Conservation (phyloP, 2,797 vertebrate species). For the Taenioides sp. region DNA sequence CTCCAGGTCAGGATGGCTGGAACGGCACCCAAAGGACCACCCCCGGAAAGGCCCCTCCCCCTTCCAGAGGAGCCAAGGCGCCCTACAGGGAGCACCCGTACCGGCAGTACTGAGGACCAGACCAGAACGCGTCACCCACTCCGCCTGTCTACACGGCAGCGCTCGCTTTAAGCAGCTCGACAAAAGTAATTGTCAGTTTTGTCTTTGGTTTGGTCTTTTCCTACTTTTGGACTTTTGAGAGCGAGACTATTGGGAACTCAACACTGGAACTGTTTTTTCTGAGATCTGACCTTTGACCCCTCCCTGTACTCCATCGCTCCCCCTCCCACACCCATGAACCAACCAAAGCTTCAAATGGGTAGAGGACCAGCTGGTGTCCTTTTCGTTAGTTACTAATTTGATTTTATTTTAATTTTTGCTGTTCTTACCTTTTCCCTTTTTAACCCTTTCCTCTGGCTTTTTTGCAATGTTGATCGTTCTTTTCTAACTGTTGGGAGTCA, state of each 20-base stretch:
- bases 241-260: conserved; percentile 69
- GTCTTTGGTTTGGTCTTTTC: conserved; percentile 76
- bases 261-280: conserved; percentile 69
- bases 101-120: conserved; percentile 89
- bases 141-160: conserved; percentile 92
- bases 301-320: conserved; percentile 41
- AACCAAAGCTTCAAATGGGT: conserved; percentile 74
- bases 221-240: conserved; percentile 80
- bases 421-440: conserved; percentile 64
- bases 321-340: conserved; percentile 27
- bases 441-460: conserved; percentile 64
- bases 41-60: conserved; percentile 83
- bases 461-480: conserved; percentile 75
- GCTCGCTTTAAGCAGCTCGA: conserved; percentile 94
- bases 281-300: conserved; percentile 57
- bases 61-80: conserved; percentile 88
- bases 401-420: conserved; percentile 59
- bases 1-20: conserved; percentile 95
- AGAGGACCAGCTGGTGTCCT: conserved; percentile 76
- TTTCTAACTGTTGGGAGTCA: conserved; percentile 74
- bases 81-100: conserved; percentile 95
- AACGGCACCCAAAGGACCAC: conserved; percentile 86
- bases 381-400: conserved; percentile 48
- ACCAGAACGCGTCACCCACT: conserved; percentile 86
- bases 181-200: conserved; percentile 99